phyloP scores from a whole-genome alignment of 2,113 vertebrate genomes.

The cattle (Bos taurus) region DNA sequence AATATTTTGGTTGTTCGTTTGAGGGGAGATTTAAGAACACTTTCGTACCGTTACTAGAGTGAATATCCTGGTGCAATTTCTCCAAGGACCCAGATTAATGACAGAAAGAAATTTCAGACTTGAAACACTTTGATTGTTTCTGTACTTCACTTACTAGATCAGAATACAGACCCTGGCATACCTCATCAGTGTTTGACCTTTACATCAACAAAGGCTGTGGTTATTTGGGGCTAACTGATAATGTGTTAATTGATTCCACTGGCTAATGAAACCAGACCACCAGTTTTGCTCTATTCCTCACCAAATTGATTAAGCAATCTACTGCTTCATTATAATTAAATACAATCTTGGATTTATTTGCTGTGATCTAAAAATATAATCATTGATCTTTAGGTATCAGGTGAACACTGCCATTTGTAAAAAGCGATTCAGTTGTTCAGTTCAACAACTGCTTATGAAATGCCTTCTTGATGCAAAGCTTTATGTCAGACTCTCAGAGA shows the following conservation, averaged over 20 bases:
- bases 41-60: neutral
- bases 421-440: neutral
- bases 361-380: slow-evolving; percentile 16
- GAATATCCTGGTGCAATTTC: neutral
- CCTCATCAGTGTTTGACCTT: neutral
- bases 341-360: slow-evolving; percentile 39
- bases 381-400: neutral
- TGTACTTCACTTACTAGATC: slow-evolving; percentile 9
- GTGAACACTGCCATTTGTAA: slow-evolving; percentile 25
- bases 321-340: slow-evolving; percentile 25
- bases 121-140: neutral
- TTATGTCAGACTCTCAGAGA: neutral
- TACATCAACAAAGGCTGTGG: neutral
- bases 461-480: neutral
- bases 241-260: slow-evolving; percentile 29
- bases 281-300: neutral
- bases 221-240: slow-evolving; percentile 53
- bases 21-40: neutral
- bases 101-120: neutral
- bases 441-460: neutral
- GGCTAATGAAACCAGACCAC: slow-evolving; percentile 41
- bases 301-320: neutral
- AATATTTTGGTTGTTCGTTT: neutral
- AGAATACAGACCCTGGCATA: neutral
- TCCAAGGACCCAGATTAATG: neutral